phyloP scores from a whole-genome alignment of 2,888 invertebrate species.

The Chelonus formosanus region DNA sequence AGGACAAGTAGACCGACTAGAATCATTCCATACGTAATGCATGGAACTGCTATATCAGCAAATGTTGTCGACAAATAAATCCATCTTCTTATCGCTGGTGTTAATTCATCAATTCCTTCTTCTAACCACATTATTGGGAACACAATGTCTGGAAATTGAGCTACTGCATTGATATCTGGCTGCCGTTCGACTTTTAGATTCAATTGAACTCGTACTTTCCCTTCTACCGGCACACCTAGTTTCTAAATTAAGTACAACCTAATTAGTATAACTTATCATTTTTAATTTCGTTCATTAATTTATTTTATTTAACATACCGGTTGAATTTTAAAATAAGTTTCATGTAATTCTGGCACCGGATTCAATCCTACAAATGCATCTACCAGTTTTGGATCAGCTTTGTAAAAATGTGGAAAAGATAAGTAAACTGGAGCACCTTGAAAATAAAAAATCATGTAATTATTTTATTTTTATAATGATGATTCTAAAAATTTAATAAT shows the following conservation, averaged over 20 bases:
- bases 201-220: slow-evolving; percentile 81
- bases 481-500: background rate
- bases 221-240: slow-evolving; percentile 85
- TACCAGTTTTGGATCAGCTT: slow-evolving; percentile 76
- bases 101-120: slow-evolving; percentile 83
- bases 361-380: slow-evolving; percentile 77
- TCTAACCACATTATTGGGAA: slow-evolving; percentile 92
- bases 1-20: slow-evolving; percentile 74
- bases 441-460: slow-evolving; percentile 36
- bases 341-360: slow-evolving; percentile 75
- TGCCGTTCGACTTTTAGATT: slow-evolving; percentile 83
- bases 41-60: slow-evolving; percentile 76
- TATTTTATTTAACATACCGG: slow-evolving; percentile 70
- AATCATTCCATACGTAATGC: slow-evolving; percentile 78
- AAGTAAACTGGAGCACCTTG: slow-evolving; percentile 86
- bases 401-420: slow-evolving; percentile 90
- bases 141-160: slow-evolving; percentile 80
- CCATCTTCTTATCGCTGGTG: slow-evolving; percentile 83
- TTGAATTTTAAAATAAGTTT: slow-evolving; percentile 85
- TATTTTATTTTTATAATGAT: too few species aligned
- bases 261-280: background rate
- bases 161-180: slow-evolving; percentile 75
- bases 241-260: slow-evolving; percentile 68
- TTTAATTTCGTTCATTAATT: background rate
- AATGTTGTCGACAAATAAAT: slow-evolving; percentile 82